Base-by-base conservation (phyloP, 2,113 vertebrate genomes). In the Sinocyclocheilus grahami region DNA sequence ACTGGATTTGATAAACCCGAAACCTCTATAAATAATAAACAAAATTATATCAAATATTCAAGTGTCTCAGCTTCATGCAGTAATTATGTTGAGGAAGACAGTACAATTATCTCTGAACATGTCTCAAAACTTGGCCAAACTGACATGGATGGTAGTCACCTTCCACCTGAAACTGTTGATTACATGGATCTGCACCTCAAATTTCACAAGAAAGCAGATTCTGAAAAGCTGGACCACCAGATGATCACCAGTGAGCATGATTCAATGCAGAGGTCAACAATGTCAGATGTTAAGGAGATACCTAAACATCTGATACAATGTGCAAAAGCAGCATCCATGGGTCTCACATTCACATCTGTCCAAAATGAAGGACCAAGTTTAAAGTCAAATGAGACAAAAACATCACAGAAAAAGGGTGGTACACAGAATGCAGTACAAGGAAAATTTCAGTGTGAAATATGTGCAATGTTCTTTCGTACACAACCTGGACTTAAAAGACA, bases 401-500 rank as follows among this genome's bases (percentile, higher is more conserved):
- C 48, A 10, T 78, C 81, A 37, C 90, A 75, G 27, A 94, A 92
- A 74, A 94, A 93, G 85, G 86, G 88, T 81, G 69, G 58, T 22
- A 53, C 74, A 22, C 91, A 88, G 82, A 93, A 83, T 85, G 87
- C 76, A 16, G 3, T 87, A 86, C 92, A 93, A 91, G 92, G 30
- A 30, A 95, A 89, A 92, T 92, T 89, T 83, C 94, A 95, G 69
- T 99, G 98, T 0, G 96, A 98, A 89, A 94, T 98, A 88, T 99
- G 98, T 82, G 92, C 94, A 2, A 94, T 97, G 89, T 95, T 95
- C 89, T 99, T 99, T 89, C 93, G 96, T 46, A 98, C 97, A 42
- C 89, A 96, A 88, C 96, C 96, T 0, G 98, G 98, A 75, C 93
- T 99, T 90, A 97, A 96, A 88, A 95, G 97, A 90, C 98, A 99